Evolutionary conservation across 2,113 vertebrate genomes (phyloP), one percentile per base, ranked within the genome.

Genomic region (Triplophysa dalaica): DNA sequence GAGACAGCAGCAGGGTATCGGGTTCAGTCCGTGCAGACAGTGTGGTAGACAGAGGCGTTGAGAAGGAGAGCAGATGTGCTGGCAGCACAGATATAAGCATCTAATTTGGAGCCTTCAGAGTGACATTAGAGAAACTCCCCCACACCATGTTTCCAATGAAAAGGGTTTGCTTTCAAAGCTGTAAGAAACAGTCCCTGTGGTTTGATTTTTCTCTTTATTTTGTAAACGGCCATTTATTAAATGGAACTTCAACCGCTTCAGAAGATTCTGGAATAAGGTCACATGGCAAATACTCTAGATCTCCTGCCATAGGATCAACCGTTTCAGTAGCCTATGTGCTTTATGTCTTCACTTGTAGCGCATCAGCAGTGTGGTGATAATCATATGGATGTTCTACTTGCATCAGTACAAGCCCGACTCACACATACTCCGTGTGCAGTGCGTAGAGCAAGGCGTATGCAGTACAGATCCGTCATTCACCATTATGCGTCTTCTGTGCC

Each of bases 101-200:
- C 83, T 86, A 83, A 84, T 88, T 91, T 87, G 85, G 87, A 87
- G 85, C 45, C 70, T 86, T 89, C 54, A 81, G 81, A 86, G 60
- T 78, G 86, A 84, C 90, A 89, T 92, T 88, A 86, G 83, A 86
- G 56, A 82, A 86, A 87, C 89, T 82, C 89, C 89, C 86, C 87
- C 89, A 84, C 90, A 84, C 75, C 85, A 88, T 84, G 87, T 86
- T 77, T 86, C 89, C 88, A 92, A 90, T 90, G 86, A 92, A 91
- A 88, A 80, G 81, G 83, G 88, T n/a, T 24, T 29, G 33, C 54
- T 48, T 60, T 60, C 3, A 19, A 13, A 29, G 12, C 61, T 41
- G 38, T 77, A 38, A 72, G 26, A 9, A 33, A 22, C 48, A 9
- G 48, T 41, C 52, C 70, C 43, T 10, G 10, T 9, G 8, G 43